phyloP scores from a whole-genome alignment of 2,888 invertebrate species.

The Frankliniella intonsa region DNA sequence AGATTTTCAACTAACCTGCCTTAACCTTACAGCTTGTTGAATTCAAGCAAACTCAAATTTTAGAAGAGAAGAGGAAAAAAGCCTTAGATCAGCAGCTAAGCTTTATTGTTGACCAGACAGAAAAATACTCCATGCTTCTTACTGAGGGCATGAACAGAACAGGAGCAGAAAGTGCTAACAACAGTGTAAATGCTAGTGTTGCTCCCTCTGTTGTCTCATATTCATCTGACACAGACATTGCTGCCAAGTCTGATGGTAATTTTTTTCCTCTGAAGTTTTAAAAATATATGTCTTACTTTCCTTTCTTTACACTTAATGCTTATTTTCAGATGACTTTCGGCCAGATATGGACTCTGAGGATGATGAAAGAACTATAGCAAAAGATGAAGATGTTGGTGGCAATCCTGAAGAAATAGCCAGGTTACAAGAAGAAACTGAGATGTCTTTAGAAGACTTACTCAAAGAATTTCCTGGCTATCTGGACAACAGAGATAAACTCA shows the following conservation, averaged over 20 bases:
- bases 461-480: constrained; percentile 61
- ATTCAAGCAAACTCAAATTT: constrained; percentile 83
- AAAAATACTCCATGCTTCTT: constrained; percentile 88
- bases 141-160: constrained; percentile 77
- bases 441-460: constrained; percentile 82
- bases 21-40: constrained; percentile 66
- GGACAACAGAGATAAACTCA: constrained; percentile 36
- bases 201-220: constrained; percentile 12
- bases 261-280: background rate
- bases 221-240: constrained; percentile 8
- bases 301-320: background rate
- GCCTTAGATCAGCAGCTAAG: constrained; percentile 94
- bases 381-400: constrained; percentile 55
- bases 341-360: constrained; percentile 74
- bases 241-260: constrained; percentile 17
- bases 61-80: constrained; percentile 91
- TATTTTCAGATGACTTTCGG: constrained; percentile 69
- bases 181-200: constrained; percentile 39
- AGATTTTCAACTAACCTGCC: background rate
- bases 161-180: constrained; percentile 40
- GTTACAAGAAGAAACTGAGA: constrained; percentile 81
- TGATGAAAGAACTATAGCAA: constrained; percentile 92
- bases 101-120: constrained; percentile 97
- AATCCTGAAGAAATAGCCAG: constrained; percentile 73
- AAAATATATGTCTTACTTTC: background rate